Evolutionary conservation across 1,140 invertebrate genomes (phyloP), one percentile per base, ranked within the genome.

Genomic region (Lepidurus arcticus): DNA sequence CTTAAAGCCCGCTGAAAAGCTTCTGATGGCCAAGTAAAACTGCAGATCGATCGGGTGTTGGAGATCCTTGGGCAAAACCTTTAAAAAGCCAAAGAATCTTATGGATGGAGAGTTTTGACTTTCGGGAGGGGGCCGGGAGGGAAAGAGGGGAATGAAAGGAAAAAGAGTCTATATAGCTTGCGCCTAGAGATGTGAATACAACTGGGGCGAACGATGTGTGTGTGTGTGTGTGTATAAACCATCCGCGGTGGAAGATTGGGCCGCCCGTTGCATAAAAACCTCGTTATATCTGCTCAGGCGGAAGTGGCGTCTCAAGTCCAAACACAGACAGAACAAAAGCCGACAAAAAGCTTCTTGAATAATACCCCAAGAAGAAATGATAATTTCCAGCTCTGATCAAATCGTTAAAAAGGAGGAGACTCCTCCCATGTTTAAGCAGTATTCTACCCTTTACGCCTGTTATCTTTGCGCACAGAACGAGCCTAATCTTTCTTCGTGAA

Each of bases 81-180:
- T 65, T 65, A 65, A 65, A 65, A 65, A 65, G 53, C 53, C 53
- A 65, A 34, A 65, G 53, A 65, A 65, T 65, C 53, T 65, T 65
- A 16, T 21, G 53, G 53, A 65, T 65, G 53, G 53, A 65, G 53
- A 65, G 53, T 65, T 65, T 65, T 65, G 53, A 21, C 16, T 65
- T n/a, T 21, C 21, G 16, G 6, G 13, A 65, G 16, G 21, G 21
- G 21, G 21, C 13, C 16, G 21, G 21, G 13, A 65, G 53, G 16
- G 16, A 4, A 65, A 65, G 53, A 8, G 21, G 16, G 5, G 7
- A 65, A 65, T 13, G 21, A 21, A 65, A 65, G 21, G 21, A 21
- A 65, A 21, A 13, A 7, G 53, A 65, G 16, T 21, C 16, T 21
- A 8, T n/a, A 65, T 65, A 65, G 53, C 13, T 65, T n/a, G 13